These are phyloP conservation scores for Xanthia icteritia DNA, from an alignment of 2,888 invertebrate genomes.

Conservation along the genomic window DNA sequence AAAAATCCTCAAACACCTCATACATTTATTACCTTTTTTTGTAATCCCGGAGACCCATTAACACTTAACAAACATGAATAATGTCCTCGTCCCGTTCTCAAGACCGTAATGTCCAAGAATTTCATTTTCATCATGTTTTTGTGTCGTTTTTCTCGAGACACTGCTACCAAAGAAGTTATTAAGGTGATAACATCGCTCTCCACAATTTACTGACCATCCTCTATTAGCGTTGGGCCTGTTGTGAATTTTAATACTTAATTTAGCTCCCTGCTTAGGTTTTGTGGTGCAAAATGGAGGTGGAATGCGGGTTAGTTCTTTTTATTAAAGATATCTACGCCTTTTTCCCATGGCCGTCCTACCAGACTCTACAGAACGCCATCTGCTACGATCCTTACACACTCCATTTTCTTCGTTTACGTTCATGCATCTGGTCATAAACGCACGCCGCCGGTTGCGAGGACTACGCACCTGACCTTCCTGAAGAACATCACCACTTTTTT, in stretches of 20 bases:
- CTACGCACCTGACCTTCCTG: neutral
- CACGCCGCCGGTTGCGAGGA: neutral
- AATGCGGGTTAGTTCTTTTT: conserved; percentile 11
- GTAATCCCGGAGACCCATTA: conserved; percentile 58
- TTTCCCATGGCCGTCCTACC: neutral
- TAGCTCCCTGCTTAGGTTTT: conserved; percentile 68
- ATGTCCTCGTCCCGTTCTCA: conserved; percentile 55
- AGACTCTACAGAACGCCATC: neutral
- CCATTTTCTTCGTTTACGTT: neutral
- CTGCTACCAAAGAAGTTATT: conserved; percentile 86
- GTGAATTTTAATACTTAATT: conserved; percentile 86
- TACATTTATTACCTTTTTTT: conserved; percentile 47
- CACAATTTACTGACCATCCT: conserved; percentile 79
- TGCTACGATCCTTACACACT: neutral
- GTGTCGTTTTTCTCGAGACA: conserved; percentile 72
- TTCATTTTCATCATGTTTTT: conserved; percentile 62
- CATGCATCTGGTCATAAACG: neutral
- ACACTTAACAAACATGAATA: conserved; percentile 69
- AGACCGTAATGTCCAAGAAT: conserved; percentile 59
- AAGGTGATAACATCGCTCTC: conserved; percentile 81
- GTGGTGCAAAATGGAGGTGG: conserved; percentile 58
- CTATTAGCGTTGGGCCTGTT: conserved; percentile 76
- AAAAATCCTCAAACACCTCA: conserved; percentile 25
- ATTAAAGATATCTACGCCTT: neutral
- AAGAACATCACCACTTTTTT: neutral